These are phyloP conservation scores for Pyrochroa serraticornis DNA, from an alignment of 2,888 invertebrate species.

Conservation along the genomic window DNA sequence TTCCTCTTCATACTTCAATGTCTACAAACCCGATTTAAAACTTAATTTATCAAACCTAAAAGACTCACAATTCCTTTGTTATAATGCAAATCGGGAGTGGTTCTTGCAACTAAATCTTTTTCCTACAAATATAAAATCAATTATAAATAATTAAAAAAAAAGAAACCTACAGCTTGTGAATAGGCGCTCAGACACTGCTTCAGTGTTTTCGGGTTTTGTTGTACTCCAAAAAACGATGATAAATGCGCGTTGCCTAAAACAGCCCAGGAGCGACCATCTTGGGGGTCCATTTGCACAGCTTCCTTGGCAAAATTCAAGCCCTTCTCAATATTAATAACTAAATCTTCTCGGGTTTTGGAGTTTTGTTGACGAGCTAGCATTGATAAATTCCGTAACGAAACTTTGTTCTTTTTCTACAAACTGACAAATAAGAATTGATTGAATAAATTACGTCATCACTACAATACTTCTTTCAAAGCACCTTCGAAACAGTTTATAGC, in stretches of 20 bases:
- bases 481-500: conserved; percentile 85
- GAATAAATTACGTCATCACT: conserved; percentile 3
- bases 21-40: conserved; percentile 59
- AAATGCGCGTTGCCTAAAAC: conserved; percentile 85
- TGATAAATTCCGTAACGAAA: conserved; percentile 79
- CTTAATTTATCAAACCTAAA: conserved; percentile 3
- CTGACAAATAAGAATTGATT: not conserved
- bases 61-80: conserved; percentile 81
- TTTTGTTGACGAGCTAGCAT: conserved; percentile 77
- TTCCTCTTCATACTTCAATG: conserved; percentile 78
- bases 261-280: conserved; percentile 83
- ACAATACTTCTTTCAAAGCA: conserved; percentile 70
- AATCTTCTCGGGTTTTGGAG: conserved; percentile 60
- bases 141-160: conserved; percentile 34
- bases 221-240: conserved; percentile 76
- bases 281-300: conserved; percentile 77
- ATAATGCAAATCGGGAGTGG: conserved; percentile 80
- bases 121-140: conserved; percentile 59
- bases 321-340: conserved; percentile 67
- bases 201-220: conserved; percentile 73
- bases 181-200: conserved; percentile 82
- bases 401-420: conserved; percentile 69
- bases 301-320: conserved; percentile 82
- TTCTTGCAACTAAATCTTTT: conserved; percentile 71
- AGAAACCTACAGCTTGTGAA: conserved; percentile 71